A percentile compares a stretch with the other conserved stretches of the same genome.
Conservation (phyloP, 1,140 invertebrate genomes). For the Alviniconcha marisindica region DNA sequence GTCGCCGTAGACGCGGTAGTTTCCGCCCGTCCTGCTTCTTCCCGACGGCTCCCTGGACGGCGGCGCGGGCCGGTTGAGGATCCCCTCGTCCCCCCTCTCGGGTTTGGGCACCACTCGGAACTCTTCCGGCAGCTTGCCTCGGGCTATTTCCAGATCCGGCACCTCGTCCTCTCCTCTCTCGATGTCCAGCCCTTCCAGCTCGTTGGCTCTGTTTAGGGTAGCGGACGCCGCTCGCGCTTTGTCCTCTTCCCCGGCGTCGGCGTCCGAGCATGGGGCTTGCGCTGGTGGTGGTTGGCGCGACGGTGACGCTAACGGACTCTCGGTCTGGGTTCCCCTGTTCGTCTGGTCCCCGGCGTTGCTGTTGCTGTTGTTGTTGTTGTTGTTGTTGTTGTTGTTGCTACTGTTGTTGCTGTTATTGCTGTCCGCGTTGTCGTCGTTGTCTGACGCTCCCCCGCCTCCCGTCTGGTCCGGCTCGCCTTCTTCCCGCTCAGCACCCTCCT, state of each 20-base stretch:
- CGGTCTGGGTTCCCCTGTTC: not conserved
- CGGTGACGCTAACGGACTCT: not conserved
- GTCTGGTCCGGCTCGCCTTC: not conserved
- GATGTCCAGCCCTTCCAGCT: conserved; percentile 16
- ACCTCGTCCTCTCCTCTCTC: conserved; percentile 24
- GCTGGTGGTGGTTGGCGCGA: not conserved
- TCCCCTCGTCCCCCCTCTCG: conserved; percentile 24
- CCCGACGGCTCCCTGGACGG: conserved; percentile 16
- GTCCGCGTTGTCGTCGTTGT: too few species aligned
- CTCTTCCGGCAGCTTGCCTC: not conserved
- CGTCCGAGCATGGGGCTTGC: not conserved
- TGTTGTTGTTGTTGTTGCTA: not conserved
- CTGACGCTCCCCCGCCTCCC: too few species aligned
- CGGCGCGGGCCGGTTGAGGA: not conserved
- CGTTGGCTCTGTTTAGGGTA: not conserved
- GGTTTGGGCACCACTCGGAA: not conserved
- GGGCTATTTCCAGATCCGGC: not conserved
- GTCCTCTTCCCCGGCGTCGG: not conserved
- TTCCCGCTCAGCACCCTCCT: not conserved
- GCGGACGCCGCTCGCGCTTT: not conserved
- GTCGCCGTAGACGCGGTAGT: not conserved
- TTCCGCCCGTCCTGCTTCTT: not conserved
- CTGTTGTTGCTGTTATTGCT: not conserved
- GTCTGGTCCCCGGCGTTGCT: conserved; percentile 9
- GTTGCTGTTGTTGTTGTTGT: not conserved